Conservation (phyloP, 1,140 invertebrate species). For the Pemphigus obesinymphae region DNA sequence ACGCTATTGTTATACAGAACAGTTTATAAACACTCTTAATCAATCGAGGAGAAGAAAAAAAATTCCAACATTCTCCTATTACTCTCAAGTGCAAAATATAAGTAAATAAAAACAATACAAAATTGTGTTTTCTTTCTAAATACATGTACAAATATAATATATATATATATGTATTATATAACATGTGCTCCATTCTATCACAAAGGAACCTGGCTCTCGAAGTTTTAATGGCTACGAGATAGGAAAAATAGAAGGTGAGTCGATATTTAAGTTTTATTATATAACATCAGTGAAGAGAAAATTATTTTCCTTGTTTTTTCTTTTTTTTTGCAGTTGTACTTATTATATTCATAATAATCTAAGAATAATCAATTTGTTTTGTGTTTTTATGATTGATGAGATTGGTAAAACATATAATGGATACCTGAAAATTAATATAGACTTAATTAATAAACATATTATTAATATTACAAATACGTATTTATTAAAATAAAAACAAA, state of each 20-base stretch:
- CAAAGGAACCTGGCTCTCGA: not conserved
- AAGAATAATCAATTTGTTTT: no score
- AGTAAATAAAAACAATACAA: conserved; percentile 4
- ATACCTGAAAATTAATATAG: no score
- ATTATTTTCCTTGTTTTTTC: no score
- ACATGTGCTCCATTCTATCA: not conserved
- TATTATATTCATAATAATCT: no score
- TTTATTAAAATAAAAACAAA: no score
- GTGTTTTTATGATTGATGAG: no score
- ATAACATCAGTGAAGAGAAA: no score
- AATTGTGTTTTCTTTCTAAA: not conserved
- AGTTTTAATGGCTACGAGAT: not conserved
- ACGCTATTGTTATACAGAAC: not conserved
- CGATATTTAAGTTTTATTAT: not conserved
- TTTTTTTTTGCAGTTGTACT: no score
- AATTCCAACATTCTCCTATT: not conserved
- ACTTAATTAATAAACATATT: no score
- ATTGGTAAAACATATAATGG: no score
- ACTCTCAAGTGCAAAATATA: not conserved
- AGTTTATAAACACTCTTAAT: not conserved
- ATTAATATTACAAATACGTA: no score
- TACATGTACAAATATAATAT: not conserved
- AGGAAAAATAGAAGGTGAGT: not conserved
- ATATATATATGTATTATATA: not conserved
- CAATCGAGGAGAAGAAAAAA: not conserved